phyloP scores from a whole-genome alignment of 1,140 invertebrate species.

The Cheumatopsyche charites region DNA sequence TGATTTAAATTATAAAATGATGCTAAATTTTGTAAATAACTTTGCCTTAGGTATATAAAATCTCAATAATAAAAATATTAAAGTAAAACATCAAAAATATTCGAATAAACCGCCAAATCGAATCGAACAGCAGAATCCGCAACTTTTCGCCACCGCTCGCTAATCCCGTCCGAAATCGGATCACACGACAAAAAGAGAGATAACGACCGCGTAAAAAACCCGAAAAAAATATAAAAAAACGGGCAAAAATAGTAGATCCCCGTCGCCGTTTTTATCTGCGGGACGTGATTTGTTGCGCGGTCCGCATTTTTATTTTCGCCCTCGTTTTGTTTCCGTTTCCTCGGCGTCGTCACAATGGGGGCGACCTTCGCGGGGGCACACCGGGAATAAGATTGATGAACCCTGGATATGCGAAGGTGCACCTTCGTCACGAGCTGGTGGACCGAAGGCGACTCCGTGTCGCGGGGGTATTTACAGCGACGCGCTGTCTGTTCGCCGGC shows the following conservation, averaged over 20 bases:
- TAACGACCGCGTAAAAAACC: background rate
- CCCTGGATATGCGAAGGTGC: background rate
- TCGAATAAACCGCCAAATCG: no score
- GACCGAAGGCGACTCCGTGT: no score
- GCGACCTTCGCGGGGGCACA: conserved; percentile 3
- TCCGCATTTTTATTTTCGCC: no score
- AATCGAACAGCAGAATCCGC: no score
- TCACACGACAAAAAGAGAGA: background rate
- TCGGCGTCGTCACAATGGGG: conserved; percentile 11
- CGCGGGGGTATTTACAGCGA: background rate
- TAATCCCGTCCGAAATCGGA: conserved; percentile 10
- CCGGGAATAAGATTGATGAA: conserved; percentile 7
- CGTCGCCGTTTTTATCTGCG: conserved; percentile 14
- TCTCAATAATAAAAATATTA: no score
- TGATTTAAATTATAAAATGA: no score
- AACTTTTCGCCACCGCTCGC: background rate
- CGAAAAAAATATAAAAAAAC: background rate
- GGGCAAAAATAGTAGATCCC: background rate
- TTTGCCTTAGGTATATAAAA: no score
- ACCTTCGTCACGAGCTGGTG: no score
- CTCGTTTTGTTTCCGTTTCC: background rate
- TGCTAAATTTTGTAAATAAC: no score
- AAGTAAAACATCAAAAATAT: no score
- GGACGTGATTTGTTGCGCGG: conserved; percentile 11
- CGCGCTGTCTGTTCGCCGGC: conserved; percentile 8